phyloP scores from a whole-genome alignment of 1,140 invertebrate species.

The Drosophila rufa region DNA sequence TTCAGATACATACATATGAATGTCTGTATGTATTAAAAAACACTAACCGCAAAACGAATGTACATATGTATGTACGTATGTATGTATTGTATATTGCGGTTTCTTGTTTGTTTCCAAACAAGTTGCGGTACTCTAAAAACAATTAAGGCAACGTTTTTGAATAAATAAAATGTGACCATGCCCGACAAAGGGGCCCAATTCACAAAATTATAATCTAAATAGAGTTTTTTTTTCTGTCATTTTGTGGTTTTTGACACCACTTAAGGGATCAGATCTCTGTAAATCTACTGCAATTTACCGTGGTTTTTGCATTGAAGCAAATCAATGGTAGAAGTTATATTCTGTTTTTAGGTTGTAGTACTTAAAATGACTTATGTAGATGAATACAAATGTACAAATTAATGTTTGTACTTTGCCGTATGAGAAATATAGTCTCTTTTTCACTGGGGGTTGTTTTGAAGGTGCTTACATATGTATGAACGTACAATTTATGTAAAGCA shows the following conservation, averaged over 20 bases:
- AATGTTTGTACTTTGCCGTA: too few species aligned
- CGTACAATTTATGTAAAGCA: too few species aligned
- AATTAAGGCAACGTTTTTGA: slow-evolving; percentile 7
- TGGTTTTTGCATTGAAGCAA: too few species aligned
- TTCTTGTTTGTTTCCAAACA: slow-evolving; percentile 30
- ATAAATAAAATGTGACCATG: neutral
- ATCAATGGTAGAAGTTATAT: too few species aligned
- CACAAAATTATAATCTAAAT: neutral
- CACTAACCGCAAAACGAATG: slow-evolving; percentile 20
- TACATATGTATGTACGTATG: neutral
- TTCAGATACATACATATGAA: slow-evolving; percentile 13
- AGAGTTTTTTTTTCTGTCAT: neutral
- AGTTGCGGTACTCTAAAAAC: slow-evolving; percentile 20
- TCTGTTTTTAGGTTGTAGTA: too few species aligned
- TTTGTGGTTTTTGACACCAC: neutral
- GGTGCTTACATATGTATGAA: too few species aligned
- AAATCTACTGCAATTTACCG: neutral
- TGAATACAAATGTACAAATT: too few species aligned
- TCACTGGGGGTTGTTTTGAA: too few species aligned
- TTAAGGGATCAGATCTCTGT: neutral
- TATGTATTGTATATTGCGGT: slow-evolving; percentile 16
- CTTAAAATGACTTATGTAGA: too few species aligned
- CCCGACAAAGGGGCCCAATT: neutral
- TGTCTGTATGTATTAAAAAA: slow-evolving; percentile 3
- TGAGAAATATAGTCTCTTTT: too few species aligned